Conservation (phyloP, 2,888 invertebrate genomes). For the Colletes collaris region DNA sequence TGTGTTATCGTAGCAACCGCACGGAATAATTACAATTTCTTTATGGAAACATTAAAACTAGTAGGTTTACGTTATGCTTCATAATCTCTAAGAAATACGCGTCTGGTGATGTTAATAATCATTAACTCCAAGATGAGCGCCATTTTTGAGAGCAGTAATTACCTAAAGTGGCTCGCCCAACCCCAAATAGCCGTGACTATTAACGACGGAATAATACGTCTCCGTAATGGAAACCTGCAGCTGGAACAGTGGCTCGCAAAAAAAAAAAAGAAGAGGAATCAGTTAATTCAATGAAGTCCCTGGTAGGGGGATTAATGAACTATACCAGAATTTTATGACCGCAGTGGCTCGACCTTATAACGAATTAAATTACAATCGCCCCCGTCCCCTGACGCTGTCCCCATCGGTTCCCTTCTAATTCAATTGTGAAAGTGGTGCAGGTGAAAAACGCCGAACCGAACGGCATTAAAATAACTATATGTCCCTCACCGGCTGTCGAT, state of each 20-base stretch:
- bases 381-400: conserved; percentile 44
- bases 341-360: conserved; percentile 48
- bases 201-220: conserved; percentile 4
- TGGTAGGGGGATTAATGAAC: conserved; percentile 59
- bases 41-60: too few relatives aligned
- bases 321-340: conserved; percentile 63
- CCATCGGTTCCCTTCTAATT: conserved; percentile 63
- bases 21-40: too few relatives aligned
- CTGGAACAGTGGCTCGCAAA: background rate
- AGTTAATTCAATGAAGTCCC: conserved; percentile 56
- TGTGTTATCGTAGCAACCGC: too few relatives aligned
- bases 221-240: background rate
- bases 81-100: too few relatives aligned
- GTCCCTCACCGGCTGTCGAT: conserved; percentile 51
- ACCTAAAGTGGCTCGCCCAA: conserved; percentile 7
- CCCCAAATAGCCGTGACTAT: background rate
- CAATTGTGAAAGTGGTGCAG: conserved; percentile 61
- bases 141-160: background rate
- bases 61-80: too few relatives aligned
- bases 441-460: conserved; percentile 54
- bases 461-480: conserved; percentile 66
- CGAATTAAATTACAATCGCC: conserved; percentile 70
- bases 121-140: too few relatives aligned
- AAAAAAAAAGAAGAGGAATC: background rate
- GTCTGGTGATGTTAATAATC: too few relatives aligned